Evolutionary conservation across 2,797 vertebrate genomes (phyloP).

Genomic region (Odontamblyopus rebecca): DNA sequence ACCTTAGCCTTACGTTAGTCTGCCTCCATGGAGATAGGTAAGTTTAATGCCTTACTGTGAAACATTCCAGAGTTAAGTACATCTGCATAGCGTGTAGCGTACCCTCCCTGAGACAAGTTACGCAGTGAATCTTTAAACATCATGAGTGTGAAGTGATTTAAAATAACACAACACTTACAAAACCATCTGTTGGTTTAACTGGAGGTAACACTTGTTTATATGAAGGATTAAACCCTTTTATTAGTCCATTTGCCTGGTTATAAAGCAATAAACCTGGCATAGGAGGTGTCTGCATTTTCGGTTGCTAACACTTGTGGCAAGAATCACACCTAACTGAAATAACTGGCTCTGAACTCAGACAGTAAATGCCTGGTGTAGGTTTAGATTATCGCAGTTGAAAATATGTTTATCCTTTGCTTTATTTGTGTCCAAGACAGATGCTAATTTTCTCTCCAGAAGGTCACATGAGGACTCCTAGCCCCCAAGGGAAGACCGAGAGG

Average conservation of each 20-base stretch:
- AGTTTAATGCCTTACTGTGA: too few species aligned
- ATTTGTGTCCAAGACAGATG: neutral
- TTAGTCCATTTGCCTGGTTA: neutral
- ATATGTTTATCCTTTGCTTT: neutral
- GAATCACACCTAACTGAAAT: conserved; percentile 20
- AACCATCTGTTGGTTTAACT: neutral
- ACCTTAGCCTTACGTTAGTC: too few species aligned
- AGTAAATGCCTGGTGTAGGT: neutral
- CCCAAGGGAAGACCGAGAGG: conserved; percentile 10
- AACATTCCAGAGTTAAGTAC: too few species aligned
- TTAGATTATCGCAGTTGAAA: neutral
- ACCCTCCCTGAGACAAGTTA: too few species aligned
- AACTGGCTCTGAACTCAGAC: neutral
- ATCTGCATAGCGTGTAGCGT: too few species aligned
- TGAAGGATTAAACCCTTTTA: neutral
- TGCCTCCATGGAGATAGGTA: too few species aligned
- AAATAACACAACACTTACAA: neutral
- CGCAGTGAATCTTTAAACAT: too few species aligned
- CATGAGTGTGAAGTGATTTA: neutral
- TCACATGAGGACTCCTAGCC: conserved; percentile 17
- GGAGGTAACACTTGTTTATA: neutral
- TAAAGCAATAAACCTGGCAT: conserved; percentile 2
- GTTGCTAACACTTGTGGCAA: neutral
- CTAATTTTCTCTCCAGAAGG: conserved; percentile 10
- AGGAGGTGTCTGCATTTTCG: neutral